Evolutionary conservation across 2,797 vertebrate species (phyloP), one percentile per base, ranked within the genome.

Genomic region (Oryzias dopingdopingensis): DNA sequence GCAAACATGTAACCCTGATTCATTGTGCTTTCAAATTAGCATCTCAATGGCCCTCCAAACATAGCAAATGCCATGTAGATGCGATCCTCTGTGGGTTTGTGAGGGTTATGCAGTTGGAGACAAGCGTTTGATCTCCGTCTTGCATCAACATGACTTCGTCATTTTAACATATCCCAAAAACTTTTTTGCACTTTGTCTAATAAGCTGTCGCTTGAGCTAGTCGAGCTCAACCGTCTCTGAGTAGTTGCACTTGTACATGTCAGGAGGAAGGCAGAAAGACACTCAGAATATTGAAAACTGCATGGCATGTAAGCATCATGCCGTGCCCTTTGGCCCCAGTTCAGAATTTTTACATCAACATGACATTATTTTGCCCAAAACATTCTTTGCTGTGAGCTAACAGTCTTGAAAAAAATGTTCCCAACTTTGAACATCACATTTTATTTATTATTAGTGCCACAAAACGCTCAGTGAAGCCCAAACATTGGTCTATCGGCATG

Each of bases 1-100:
- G 86, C 84, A 88, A 88, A 88, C 72, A 62, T 79, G 62, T 66
- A 48, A 79, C 76, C 83, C 81, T 78, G 77, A 82, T 81, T 72
- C 67, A 69, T 84, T 91, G 86, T 91, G 87, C 87, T 89, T 88
- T 88, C 76, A 82, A 65, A 69, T 82, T 72, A 68, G 59, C n/a
- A 20, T 70, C 32, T 37, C 55, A 44, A 64, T 24, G 79, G 77
- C 74, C 67, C 10, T 55, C 56, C 62, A 56, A 71, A 49, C 46
- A 49, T 29, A 46, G 60, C 62, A 61, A 65, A 72, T 71, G 59
- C 59, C 49, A 22, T 55, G 62, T 18, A 49, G 73, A 49, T 56
- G 37, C 62, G 65, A 84, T 37, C 32, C 32, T 37, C 12, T 37
- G 32, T 10, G 32, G 10, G 32, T 37, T 37, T 3, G 10, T 37